Conservation (phyloP, 2,888 invertebrate genomes). For the Aphidoletes aphidimyza region DNA sequence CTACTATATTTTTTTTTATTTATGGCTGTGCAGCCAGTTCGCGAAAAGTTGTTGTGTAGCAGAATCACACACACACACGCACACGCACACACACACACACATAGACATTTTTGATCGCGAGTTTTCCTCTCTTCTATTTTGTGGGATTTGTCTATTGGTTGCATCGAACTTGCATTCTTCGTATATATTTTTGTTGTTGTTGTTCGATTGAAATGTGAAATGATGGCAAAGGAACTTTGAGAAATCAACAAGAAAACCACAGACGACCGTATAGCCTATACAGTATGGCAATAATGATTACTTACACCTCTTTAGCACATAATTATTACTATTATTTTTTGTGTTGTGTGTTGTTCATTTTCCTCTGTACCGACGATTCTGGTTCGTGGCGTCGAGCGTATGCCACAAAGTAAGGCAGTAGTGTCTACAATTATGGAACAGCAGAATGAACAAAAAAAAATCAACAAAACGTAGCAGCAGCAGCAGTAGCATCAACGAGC, state of each 20-base stretch:
- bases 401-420: constrained; percentile 42
- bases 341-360: not conserved
- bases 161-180: not conserved
- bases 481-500: not conserved
- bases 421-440: not conserved
- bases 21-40: not conserved
- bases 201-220: not conserved
- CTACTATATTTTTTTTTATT: not conserved
- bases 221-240: constrained; percentile 33
- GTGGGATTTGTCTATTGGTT: too few species aligned
- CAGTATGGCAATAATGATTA: constrained; percentile 21
- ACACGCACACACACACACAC: too few species aligned
- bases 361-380: not conserved
- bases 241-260: not conserved
- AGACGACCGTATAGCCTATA: not conserved
- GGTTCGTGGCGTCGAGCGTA: not conserved
- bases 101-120: too few species aligned
- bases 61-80: too few species aligned
- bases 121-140: too few species aligned
- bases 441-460: too few species aligned
- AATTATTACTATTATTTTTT: constrained; percentile 5
- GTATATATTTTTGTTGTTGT: not conserved
- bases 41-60: not conserved
- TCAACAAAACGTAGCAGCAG: too few species aligned
- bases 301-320: constrained; percentile 37